These are phyloP conservation scores for Halocaridina rubra DNA, from an alignment of 2,888 invertebrate genomes.

Conservation along the genomic window DNA sequence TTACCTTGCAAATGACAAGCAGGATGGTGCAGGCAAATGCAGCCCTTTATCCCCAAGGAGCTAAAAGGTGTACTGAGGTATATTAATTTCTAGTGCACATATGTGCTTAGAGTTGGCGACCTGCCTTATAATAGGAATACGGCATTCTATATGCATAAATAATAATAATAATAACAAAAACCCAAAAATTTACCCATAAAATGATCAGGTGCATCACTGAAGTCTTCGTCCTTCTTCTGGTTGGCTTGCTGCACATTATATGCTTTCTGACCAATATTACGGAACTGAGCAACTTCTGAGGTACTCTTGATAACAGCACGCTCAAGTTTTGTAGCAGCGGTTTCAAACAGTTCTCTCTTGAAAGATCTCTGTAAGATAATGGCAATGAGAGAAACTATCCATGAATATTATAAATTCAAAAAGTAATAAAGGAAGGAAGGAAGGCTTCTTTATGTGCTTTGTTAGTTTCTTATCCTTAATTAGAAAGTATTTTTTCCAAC, in stretches of 20 bases:
- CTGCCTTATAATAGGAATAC: no score
- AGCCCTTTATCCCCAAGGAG: no score
- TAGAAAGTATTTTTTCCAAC: no score
- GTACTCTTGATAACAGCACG: slow-evolving; percentile 86
- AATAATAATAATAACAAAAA: no score
- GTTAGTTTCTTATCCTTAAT: no score
- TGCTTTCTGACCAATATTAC: slow-evolving; percentile 78
- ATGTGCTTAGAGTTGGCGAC: no score
- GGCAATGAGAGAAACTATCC: background rate
- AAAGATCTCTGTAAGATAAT: slow-evolving; percentile 43
- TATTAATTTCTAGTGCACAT: no score
- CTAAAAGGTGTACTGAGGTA: no score
- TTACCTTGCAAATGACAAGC: no score
- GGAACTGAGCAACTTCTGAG: slow-evolving; percentile 87
- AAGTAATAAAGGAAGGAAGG: background rate
- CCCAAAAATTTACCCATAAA: slow-evolving; percentile 83
- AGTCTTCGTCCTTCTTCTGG: slow-evolving; percentile 89
- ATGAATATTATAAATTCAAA: background rate
- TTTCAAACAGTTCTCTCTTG: slow-evolving; percentile 82
- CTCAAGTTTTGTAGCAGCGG: slow-evolving; percentile 85
- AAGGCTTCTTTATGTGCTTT: no score
- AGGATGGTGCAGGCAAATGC: no score
- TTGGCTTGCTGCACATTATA: slow-evolving; percentile 80
- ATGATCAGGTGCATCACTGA: slow-evolving; percentile 95
- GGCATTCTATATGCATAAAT: no score